Conservation (phyloP, 2,888 invertebrate species). For the Tanypteryx hageni region DNA sequence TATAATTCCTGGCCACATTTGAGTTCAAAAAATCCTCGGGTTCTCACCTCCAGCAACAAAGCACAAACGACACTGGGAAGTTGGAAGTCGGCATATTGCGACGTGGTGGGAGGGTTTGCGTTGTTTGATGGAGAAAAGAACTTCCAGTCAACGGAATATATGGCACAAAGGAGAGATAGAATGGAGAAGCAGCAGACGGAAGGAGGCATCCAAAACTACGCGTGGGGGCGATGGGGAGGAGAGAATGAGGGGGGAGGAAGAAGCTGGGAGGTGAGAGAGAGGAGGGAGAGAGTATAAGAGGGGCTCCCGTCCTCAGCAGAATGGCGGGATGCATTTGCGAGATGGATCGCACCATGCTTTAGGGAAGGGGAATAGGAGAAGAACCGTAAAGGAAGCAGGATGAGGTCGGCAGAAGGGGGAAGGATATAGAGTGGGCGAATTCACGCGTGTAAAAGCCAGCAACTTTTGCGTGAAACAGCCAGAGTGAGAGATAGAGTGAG, state of each 20-base stretch:
- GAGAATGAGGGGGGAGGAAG: not conserved
- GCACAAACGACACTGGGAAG: not conserved
- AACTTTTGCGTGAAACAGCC: slow-evolving; percentile 6
- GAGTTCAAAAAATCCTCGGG: not conserved
- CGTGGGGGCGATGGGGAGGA: not conserved
- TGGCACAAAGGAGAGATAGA: not conserved
- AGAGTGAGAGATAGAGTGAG: not conserved
- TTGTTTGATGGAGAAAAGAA: not conserved
- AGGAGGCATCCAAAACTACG: not conserved
- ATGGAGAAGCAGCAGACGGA: not conserved
- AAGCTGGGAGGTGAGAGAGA: not conserved
- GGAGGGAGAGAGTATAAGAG: not conserved
- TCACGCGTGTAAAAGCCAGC: slow-evolving; percentile 21
- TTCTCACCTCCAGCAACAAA: slow-evolving; percentile 11
- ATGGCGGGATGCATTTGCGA: slow-evolving; percentile 5
- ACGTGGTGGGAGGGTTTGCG: not conserved
- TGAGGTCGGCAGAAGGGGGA: not conserved
- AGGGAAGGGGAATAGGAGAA: not conserved
- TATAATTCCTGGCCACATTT: not conserved
- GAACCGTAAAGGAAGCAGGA: slow-evolving; percentile 18
- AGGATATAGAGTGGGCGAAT: slow-evolving; percentile 5
- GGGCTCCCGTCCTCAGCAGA: not conserved
- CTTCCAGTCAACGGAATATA: slow-evolving; percentile 6
- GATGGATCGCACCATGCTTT: not conserved
- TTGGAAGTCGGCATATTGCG: slow-evolving; percentile 8